Percentiles rank a stretch among this genome's conserved stretches.
phyloP scores from a whole-genome alignment of 2,113 vertebrate genomes.

The Todiramphus chloris region DNA sequence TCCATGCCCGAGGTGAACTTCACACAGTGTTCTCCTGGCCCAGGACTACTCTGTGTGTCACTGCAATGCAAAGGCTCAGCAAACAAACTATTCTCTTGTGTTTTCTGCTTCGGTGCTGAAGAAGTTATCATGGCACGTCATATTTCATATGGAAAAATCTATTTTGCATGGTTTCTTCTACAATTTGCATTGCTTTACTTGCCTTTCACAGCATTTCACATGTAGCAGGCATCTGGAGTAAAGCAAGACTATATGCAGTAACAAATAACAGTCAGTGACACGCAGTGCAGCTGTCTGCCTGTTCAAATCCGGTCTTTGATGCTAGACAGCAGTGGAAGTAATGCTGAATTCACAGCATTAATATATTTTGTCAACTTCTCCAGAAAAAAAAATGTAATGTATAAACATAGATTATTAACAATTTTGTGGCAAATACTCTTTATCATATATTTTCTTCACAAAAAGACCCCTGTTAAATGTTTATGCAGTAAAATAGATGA shows the following conservation, averaged over 20 bases:
- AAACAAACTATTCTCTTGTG: neutral
- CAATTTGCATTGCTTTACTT: neutral
- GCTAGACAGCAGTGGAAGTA: neutral
- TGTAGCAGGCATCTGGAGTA: neutral
- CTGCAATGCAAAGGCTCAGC: neutral
- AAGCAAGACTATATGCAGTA: neutral
- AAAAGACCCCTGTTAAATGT: neutral
- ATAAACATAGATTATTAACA: neutral
- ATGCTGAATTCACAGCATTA: neutral
- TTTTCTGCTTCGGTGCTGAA: neutral
- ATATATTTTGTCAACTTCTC: neutral
- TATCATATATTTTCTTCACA: neutral
- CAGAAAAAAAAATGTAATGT: rapidly evolving
- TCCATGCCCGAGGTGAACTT: neutral
- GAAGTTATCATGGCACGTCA: neutral
- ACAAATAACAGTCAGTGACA: neutral
- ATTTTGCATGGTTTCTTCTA: neutral
- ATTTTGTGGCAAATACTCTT: neutral
- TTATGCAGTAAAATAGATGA: neutral
- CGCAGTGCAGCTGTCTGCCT: neutral
- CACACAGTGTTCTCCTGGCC: neutral
- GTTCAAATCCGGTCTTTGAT: neutral
- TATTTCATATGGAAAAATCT: neutral
- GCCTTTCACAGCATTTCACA: neutral
- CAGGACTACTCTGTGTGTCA: neutral